Evolutionary conservation across 2,113 vertebrate genomes (phyloP), one percentile per base, ranked within the genome.

Genomic region (Melanerpes aurifrons): DNA sequence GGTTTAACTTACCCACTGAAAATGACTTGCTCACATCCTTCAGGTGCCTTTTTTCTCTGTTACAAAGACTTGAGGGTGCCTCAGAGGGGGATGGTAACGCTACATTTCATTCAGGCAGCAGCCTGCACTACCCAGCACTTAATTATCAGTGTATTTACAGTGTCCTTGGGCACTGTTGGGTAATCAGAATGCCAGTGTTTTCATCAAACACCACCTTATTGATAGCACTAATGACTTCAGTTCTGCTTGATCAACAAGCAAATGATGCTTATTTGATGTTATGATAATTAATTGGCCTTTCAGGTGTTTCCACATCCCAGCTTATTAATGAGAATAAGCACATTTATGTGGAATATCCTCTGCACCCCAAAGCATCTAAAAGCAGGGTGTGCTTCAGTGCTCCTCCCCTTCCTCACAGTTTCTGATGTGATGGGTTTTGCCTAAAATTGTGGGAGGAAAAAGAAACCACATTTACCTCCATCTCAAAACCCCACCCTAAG

Each of bases 161-260:
- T 73, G 82, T 92, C 89, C 79, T 95, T 89, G 76, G 88, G 90
- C 88, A 83, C 87, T 71, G 78, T 20, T 89, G 78, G 84, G 72
- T 95, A 95, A 87, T 91, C 88, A 95, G 43, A 90, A 87, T 61
- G 71, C 80, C 87, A 84, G 73, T 93, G 94, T 92, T 92, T 82
- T 93, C 87, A 79, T 91, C 94, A 93, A 95, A 93, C 84, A 95
- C 72, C 69, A 80, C 91, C 90, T 94, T 94, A 96, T 40, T 87
- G 87, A 95, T 90, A 92, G 76, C 57, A 76, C 63, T 95, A 86
- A 94, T 82, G 78, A 82, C 70, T 96, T 85, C 92, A 82, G 91
- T 89, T 96, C 92, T 94, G 94, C 92, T 96, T 94, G 84, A 94
- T 96, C 95, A 96, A 92, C 90, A 95, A 88, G 70, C 67, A 92